Evolutionary conservation across 2,113 vertebrate species (phyloP), one percentile per base, ranked within the genome.

Genomic region (Sterrhoptilus dennistouni): DNA sequence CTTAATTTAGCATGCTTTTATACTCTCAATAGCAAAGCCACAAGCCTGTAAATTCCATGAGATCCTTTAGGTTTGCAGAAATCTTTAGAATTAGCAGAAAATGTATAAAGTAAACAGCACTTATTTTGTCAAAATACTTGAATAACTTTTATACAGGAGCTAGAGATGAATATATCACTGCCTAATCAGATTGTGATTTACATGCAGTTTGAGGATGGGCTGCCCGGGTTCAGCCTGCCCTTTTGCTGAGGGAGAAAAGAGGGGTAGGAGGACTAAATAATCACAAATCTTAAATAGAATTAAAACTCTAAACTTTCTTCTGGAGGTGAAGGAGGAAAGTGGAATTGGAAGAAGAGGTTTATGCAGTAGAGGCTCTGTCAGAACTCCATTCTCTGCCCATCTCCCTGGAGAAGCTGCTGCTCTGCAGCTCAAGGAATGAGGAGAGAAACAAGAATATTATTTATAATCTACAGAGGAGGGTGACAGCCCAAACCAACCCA

Each of bases 1-100:
- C 99, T 99, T 99, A 99, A 99, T 99, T 99, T 99, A 99, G 98
- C 98, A 98, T 99, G 98, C 98, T 99, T 99, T 99, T 98, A 98
- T 98, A 97, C 98, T 98, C 98, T 99, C 98, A 99, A 98, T 99
- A 96, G 98, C 98, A 97, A 98, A 99, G 98, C 98, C 98, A 98
- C 98, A 99, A 98, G 99, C 98, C 98, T 98, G 96, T 97, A 98
- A 99, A 99, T 99, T 99, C 99, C 99, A 99, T 98, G 98, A 99
- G 98, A 98, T 98, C 98, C 98, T 98, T 98, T 98, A 98, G 98
- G 98, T 98, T 98, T 98, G 97, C 96, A 96, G 98, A 97, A 98
- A 99, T 98, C 98, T 98, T 98, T 98, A 98, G 98, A 99, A 99
- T 98, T 98, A 98, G 98, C 97, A 98, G 97, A 98, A 98, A 98